phyloP scores from a whole-genome alignment of 2,888 invertebrate genomes.

The Drosophila atroscutellata region DNA sequence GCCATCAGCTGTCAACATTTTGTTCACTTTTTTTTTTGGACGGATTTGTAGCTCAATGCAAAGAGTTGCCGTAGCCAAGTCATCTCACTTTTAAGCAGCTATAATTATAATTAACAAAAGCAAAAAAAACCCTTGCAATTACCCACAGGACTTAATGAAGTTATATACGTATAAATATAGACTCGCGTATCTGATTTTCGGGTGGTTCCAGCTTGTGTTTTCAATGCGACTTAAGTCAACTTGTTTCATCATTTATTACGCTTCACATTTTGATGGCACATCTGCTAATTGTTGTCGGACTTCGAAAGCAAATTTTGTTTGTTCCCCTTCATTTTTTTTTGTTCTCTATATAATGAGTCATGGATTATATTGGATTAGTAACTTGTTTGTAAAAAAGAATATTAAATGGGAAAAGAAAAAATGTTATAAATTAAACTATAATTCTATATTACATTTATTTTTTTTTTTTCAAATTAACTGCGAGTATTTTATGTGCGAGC shows the following conservation, averaged over 20 bases:
- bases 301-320: slow-evolving; percentile 15
- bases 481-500: background rate
- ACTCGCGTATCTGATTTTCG: slow-evolving; percentile 23
- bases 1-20: slow-evolving; percentile 81
- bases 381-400: background rate
- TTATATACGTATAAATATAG: slow-evolving; percentile 4
- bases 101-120: slow-evolving; percentile 78
- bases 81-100: slow-evolving; percentile 59
- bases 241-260: slow-evolving; percentile 54
- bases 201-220: slow-evolving; percentile 48
- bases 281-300: slow-evolving; percentile 70
- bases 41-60: slow-evolving; percentile 35
- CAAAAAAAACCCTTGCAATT: slow-evolving; percentile 10
- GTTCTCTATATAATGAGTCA: slow-evolving; percentile 1
- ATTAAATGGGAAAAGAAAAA: background rate
- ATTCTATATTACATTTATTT: background rate
- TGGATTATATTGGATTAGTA: slow-evolving; percentile 2
- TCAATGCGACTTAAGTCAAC: slow-evolving; percentile 54
- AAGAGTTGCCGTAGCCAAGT: slow-evolving; percentile 14
- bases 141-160: slow-evolving; percentile 17
- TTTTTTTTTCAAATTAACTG: background rate
- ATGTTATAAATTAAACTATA: background rate
- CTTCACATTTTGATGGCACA: slow-evolving; percentile 59
- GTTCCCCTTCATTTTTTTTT: background rate
- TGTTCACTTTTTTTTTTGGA: slow-evolving; percentile 16